These are phyloP conservation scores for Periophthalmodon schlosseri DNA, from an alignment of 2,113 vertebrate genomes.

Conservation along the genomic window DNA sequence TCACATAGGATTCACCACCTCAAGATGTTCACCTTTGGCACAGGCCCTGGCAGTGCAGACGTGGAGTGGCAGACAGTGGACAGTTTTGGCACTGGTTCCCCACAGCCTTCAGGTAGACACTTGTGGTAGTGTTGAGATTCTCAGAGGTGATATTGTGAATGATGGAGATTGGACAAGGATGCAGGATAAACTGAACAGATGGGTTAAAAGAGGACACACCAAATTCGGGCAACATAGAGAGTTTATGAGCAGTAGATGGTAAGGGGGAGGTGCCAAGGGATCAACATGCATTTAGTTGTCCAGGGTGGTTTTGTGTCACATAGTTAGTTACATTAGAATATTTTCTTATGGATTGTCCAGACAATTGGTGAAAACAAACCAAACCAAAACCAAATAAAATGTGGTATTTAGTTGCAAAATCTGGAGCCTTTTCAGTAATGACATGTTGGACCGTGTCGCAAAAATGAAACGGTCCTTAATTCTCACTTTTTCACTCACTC, in stretches of 20 bases:
- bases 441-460: constrained; percentile 6
- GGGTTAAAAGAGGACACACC: no score
- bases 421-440: not conserved
- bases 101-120: not conserved
- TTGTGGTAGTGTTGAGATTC: not conserved
- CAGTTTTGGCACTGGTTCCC: no score
- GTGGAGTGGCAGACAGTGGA: no score
- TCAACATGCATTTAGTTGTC: not conserved
- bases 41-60: not conserved
- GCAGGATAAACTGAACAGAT: no score
- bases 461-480: not conserved
- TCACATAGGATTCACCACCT: not conserved
- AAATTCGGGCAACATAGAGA: not conserved
- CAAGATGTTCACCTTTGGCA: not conserved
- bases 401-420: not conserved
- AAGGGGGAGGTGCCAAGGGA: no score
- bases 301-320: not conserved
- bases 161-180: not conserved
- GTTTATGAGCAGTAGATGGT: not conserved
- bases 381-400: not conserved
- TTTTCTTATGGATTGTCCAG: not conserved
- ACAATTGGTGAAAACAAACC: not conserved
- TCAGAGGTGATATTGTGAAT: not conserved
- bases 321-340: no score
- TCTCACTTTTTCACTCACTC: not conserved